Evolutionary conservation across 2,888 invertebrate species (phyloP), one percentile per base, ranked within the genome.

Genomic region (Onchidella celtica): DNA sequence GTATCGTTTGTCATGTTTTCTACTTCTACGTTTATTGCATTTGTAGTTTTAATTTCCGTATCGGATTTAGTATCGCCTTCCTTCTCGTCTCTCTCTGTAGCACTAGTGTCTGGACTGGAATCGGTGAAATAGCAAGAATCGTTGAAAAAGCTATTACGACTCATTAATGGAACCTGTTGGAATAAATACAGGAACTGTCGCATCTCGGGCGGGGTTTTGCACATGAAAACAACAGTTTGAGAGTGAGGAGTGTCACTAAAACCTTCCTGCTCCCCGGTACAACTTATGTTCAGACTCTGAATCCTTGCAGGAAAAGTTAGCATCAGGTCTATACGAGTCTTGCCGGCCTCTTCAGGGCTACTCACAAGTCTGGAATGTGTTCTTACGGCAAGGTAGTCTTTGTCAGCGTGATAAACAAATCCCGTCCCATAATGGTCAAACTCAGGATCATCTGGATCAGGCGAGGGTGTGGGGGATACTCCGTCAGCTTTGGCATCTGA

Each of bases 71-170:
- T n/a, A n/a, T n/a, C n/a, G n/a, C n/a, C n/a, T n/a, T n/a, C n/a
- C n/a, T n/a, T n/a, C n/a, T 47, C 47, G 47, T 47, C 47, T 6
- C 47, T 6, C 47, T 47, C 47, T 47, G 59, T n/a, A n/a, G 38
- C 21, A n/a, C 65, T 79, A n/a, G 63, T 61, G 27, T 79, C 79
- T 4, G 73, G 17, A 27, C 73, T 73, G n/a, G 66, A 65, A 34
- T 79, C 79, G 2, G 61, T 73, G 27, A 73, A 79, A 27, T 79
- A 79, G 36, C 72, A 65, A 9, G 79, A 79, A n/a, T 79, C 79
- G n/a, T 36, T 34, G 24, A 79, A 73, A 11, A 72, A 24, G 59
- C 73, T 72, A 14, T 74, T 9, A 75, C 78, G 65, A 34, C 57
- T 65, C 82, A 63, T 47, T 24, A 65, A 47, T 6, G 76, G 79